Percentiles rank a stretch among this genome's conserved stretches.
phyloP scores from a whole-genome alignment of 2,888 invertebrate species.

The Platypus cylindrus region DNA sequence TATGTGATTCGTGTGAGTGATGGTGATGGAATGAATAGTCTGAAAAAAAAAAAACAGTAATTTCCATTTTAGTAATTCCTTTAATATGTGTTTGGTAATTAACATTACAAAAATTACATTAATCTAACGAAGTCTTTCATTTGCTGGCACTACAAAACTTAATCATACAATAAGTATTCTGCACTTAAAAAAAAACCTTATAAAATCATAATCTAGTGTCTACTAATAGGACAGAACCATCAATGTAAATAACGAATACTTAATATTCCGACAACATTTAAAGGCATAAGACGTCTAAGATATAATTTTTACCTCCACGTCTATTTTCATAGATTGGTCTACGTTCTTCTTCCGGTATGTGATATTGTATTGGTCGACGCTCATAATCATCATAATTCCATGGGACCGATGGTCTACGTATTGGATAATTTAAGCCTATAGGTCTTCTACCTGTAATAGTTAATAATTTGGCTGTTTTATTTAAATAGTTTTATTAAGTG shows the following conservation, averaged over 20 bases:
- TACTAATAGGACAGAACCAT: too few relatives aligned
- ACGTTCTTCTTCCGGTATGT: slow-evolving; percentile 15
- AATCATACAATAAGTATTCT: too few relatives aligned
- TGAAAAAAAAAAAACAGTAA: slow-evolving; percentile 20
- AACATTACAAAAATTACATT: too few relatives aligned
- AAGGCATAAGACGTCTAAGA: slow-evolving; percentile 28
- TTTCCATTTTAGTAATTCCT: neutral
- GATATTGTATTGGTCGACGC: slow-evolving; percentile 8
- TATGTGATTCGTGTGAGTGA: slow-evolving; percentile 24
- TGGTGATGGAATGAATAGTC: slow-evolving; percentile 25
- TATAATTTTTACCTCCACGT: slow-evolving; percentile 30
- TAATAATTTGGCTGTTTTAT: neutral
- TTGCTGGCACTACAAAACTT: too few relatives aligned
- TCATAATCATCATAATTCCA: slow-evolving; percentile 16
- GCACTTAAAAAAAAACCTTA: too few relatives aligned
- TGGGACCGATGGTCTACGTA: slow-evolving; percentile 15
- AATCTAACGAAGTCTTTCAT: too few relatives aligned
- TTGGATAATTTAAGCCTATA: slow-evolving; percentile 4
- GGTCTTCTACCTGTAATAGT: slow-evolving; percentile 12
- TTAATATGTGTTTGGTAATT: too few relatives aligned
- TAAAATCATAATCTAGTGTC: too few relatives aligned
- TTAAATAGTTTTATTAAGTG: neutral
- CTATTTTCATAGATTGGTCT: slow-evolving; percentile 18
- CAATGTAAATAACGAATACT: too few relatives aligned
- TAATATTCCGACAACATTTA: too few relatives aligned